Base-by-base conservation (phyloP, 2,888 invertebrate species). In the Osmoderma eremita region DNA sequence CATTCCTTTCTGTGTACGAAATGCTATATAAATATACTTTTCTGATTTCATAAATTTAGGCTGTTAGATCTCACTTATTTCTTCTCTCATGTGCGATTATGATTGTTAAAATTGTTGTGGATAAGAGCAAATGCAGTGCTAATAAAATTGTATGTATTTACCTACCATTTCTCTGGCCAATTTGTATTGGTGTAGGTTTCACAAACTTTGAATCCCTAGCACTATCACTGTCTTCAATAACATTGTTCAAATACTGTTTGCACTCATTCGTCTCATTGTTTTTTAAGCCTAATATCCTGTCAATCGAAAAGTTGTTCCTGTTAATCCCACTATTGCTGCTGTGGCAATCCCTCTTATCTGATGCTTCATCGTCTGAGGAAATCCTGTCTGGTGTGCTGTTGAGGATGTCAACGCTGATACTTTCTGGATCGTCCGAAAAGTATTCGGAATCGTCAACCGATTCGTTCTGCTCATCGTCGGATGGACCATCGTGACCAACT, bases 221-320 rank as follows among this genome's bases (percentile, higher is more conserved):
- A 48, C 56, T 51, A 68, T 63, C 66, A 70, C 64, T 64, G 53
- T 36, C 38, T 58, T 63, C 63, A 41, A 62, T 30, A 38, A 56
- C 22, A 61, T 61, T 61, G 58, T 61, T 61, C 58, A 51, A 45
- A 38, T 51, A 56, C 30, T 65, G 63, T 63, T 64, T 62, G 10
- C 38, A 49, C 15, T 67, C 65, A 20, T 48, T 51, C 30, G 65
- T 62, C 10, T 61, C 53, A 41, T 71, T 70, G 20, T 71, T 73
- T 24, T 70, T 66, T 48, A 71, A 73, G 49, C 83, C 83, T 67
- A 83, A 74, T 67, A 83, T 83, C 70, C 76, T 80, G 68, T 83
- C 81, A 63, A 83, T 83, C 8, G 82, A 82, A 72, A 83, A 83
- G 70, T 82, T 82, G 72, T 78, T 81, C 63, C 71, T 72, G 64